Percentiles rank a stretch among this genome's conserved stretches.
These are phyloP conservation scores for Xerus inauris DNA, from an alignment of 2,113 vertebrate species.

Conservation along the genomic window DNA sequence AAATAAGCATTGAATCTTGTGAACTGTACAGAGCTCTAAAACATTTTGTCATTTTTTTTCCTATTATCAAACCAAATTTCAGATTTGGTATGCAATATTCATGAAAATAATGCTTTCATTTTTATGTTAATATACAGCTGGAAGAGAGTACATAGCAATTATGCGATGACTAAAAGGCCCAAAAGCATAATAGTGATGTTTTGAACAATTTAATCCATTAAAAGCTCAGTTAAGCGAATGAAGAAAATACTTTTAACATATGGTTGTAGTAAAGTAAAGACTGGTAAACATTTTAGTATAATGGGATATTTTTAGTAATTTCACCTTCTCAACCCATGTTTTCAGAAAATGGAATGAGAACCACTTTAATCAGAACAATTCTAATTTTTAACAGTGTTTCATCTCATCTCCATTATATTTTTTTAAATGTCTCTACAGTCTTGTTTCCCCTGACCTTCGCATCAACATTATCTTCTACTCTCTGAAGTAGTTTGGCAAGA, in stretches of 20 bases:
- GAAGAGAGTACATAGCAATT: constrained; percentile 69
- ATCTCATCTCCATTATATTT: not conserved
- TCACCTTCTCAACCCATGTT: constrained; percentile 33
- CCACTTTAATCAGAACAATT: constrained; percentile 49
- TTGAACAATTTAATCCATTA: constrained; percentile 77
- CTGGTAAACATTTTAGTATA: constrained; percentile 68
- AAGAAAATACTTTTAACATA: constrained; percentile 66
- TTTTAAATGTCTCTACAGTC: not conserved
- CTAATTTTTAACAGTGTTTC: not conserved
- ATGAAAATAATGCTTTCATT: constrained; percentile 53
- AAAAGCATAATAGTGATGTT: constrained; percentile 65
- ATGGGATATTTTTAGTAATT: constrained; percentile 63
- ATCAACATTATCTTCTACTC: not conserved
- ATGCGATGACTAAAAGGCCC: constrained; percentile 66
- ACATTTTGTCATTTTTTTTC: constrained; percentile 2
- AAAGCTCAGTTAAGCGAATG: constrained; percentile 67
- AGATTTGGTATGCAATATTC: constrained; percentile 27
- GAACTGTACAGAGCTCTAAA: constrained; percentile 16
- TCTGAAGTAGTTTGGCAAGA: not conserved
- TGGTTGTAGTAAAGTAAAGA: constrained; percentile 60
- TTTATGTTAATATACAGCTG: constrained; percentile 72
- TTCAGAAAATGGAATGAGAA: constrained; percentile 50
- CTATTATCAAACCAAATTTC: constrained; percentile 45
- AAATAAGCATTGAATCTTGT: not conserved
- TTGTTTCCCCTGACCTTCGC: not conserved